phyloP scores from a whole-genome alignment of 2,888 invertebrate species.

The Thera obeliscata region DNA sequence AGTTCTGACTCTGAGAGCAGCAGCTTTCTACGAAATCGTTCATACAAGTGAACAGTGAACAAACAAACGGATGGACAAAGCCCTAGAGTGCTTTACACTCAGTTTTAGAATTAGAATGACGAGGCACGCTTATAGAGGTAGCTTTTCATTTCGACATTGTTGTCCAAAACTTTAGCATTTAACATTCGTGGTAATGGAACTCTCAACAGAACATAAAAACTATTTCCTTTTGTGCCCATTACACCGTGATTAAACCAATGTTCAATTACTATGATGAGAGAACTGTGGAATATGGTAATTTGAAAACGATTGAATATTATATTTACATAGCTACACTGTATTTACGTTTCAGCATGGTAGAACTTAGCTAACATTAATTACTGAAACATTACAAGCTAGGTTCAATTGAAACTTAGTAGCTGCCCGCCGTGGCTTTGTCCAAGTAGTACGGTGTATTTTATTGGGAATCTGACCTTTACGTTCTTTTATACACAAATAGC shows the following conservation, averaged over 20 bases:
- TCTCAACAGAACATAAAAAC: neutral
- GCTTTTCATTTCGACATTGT: neutral
- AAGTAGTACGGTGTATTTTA: neutral
- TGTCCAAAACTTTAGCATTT: neutral
- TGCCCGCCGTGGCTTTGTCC: neutral
- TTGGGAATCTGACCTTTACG: no score
- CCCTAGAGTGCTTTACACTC: slow-evolving; percentile 22
- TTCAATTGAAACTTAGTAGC: slow-evolving; percentile 12
- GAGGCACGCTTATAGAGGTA: slow-evolving; percentile 6
- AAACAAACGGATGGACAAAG: slow-evolving; percentile 33
- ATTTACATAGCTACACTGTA: neutral
- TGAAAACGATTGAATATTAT: slow-evolving; percentile 1
- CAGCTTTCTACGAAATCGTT: slow-evolving; percentile 1
- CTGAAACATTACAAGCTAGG: slow-evolving; percentile 4
- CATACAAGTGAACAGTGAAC: slow-evolving; percentile 20
- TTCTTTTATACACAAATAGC: no score
- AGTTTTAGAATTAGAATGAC: slow-evolving; percentile 21
- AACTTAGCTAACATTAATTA: slow-evolving; percentile 3
- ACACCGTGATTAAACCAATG: neutral
- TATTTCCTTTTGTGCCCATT: neutral
- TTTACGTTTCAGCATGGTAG: slow-evolving; percentile 2
- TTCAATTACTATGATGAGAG: neutral
- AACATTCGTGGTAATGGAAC: neutral
- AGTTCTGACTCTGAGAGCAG: slow-evolving; percentile 43
- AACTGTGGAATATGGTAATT: slow-evolving; percentile 5